Conservation (phyloP, 2,113 vertebrate genomes). For the Smithornis capensis region DNA sequence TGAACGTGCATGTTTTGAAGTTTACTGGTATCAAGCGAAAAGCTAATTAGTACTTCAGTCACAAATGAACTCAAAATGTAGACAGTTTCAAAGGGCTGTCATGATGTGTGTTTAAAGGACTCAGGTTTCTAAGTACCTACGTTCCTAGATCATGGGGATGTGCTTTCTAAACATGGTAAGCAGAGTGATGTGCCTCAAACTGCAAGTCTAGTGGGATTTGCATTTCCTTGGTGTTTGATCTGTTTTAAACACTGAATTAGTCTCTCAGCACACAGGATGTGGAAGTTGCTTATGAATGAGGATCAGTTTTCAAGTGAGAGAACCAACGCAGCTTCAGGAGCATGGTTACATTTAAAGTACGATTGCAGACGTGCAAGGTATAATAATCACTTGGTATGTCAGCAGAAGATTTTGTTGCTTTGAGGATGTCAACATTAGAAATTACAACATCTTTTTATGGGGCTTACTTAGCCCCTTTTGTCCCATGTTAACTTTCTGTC, state of each 20-base stretch:
- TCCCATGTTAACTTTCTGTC: not conserved
- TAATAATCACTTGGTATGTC: not conserved
- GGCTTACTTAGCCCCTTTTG: not conserved
- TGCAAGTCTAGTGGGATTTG: not conserved
- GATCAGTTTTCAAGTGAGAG: not conserved
- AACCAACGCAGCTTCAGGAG: not conserved
- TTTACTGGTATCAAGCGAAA: not conserved
- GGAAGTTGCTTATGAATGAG: not conserved
- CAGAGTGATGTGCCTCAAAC: not conserved
- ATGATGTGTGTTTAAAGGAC: not conserved
- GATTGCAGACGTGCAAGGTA: not conserved
- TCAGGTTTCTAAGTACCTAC: not conserved
- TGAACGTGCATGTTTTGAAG: not conserved
- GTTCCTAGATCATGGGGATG: not conserved
- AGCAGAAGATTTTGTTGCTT: not conserved
- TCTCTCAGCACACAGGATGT: not conserved
- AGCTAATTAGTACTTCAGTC: not conserved
- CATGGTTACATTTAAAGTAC: not conserved
- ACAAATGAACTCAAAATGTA: not conserved
- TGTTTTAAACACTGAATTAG: not conserved
- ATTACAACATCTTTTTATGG: not conserved
- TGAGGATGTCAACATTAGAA: not conserved
- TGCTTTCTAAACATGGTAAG: not conserved
- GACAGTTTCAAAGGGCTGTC: not conserved
- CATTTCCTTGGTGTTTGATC: accelerated